Conservation (phyloP, 1,140 invertebrate species). For the Papilio glaucus region DNA sequence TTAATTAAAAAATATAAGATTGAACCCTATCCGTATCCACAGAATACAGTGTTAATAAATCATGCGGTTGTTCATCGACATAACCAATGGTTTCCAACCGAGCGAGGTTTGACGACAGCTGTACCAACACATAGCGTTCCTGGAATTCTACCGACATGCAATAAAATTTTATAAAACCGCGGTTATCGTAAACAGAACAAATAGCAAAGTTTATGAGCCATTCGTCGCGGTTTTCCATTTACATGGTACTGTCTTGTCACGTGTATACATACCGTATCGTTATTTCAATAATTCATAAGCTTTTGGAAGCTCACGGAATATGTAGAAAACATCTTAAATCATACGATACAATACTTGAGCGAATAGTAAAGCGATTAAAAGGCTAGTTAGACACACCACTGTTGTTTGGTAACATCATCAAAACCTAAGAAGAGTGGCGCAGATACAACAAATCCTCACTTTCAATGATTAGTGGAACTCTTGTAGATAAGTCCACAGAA, state of each 20-base stretch:
- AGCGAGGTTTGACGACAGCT: slow-evolving; percentile 37
- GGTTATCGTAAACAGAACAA: slow-evolving; percentile 79
- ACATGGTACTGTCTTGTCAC: slow-evolving; percentile 69
- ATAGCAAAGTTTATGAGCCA: slow-evolving; percentile 76
- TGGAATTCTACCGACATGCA: slow-evolving; percentile 59
- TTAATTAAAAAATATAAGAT: background rate
- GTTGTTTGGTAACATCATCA: no score
- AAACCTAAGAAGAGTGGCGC: no score
- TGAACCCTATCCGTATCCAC: background rate
- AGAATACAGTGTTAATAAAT: slow-evolving; percentile 10
- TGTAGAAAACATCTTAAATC: background rate
- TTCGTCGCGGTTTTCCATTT: slow-evolving; percentile 77
- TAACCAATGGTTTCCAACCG: background rate
- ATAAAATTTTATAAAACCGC: slow-evolving; percentile 78
- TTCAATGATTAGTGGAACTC: no score
- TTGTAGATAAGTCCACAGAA: no score
- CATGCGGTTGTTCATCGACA: background rate
- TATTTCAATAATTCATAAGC: slow-evolving; percentile 20
- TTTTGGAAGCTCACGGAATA: background rate
- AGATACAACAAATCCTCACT: no score
- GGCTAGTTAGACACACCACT: no score
- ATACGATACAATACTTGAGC: background rate
- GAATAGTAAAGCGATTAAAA: no score
- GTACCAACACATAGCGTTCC: slow-evolving; percentile 46
- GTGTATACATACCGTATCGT: slow-evolving; percentile 39